phyloP scores from a whole-genome alignment of 2,888 invertebrate genomes.

The Platypus cylindrus region DNA sequence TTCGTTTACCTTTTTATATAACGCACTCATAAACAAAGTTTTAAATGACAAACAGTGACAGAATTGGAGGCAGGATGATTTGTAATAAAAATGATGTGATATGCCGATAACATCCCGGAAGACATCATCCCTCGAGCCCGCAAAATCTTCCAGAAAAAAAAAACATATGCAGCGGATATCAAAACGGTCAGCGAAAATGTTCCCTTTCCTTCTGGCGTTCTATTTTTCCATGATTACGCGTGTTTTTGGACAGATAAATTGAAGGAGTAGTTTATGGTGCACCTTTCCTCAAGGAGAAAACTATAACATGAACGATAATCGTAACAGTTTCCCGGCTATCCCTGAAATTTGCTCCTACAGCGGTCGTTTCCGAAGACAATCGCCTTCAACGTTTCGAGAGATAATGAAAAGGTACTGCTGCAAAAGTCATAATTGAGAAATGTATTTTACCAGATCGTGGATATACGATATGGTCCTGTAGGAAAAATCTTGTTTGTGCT shows the following conservation, averaged over 20 bases:
- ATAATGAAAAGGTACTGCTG: constrained; percentile 31
- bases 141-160: no score
- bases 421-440: constrained; percentile 16
- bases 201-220: constrained; percentile 12
- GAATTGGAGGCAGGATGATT: no score
- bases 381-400: constrained; percentile 29
- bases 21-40: no score
- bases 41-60: no score
- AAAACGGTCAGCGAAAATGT: constrained; percentile 14
- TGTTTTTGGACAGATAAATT: constrained; percentile 25
- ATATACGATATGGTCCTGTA: no score
- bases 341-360: constrained; percentile 30
- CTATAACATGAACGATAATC: constrained; percentile 35
- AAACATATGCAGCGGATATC: constrained; percentile 14
- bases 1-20: no score
- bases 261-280: constrained; percentile 33
- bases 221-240: constrained; percentile 10
- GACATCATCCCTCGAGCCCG: no score
- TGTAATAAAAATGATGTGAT: no score
- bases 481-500: no score
- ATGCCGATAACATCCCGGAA: no score
- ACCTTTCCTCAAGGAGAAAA: constrained; percentile 33
- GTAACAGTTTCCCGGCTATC: constrained; percentile 30
- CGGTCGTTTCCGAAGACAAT: constrained; percentile 27
- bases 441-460: constrained; percentile 14